Base-by-base conservation (phyloP, 1,140 invertebrate genomes). In the Scaptodrosophila lebanonensis region DNA sequence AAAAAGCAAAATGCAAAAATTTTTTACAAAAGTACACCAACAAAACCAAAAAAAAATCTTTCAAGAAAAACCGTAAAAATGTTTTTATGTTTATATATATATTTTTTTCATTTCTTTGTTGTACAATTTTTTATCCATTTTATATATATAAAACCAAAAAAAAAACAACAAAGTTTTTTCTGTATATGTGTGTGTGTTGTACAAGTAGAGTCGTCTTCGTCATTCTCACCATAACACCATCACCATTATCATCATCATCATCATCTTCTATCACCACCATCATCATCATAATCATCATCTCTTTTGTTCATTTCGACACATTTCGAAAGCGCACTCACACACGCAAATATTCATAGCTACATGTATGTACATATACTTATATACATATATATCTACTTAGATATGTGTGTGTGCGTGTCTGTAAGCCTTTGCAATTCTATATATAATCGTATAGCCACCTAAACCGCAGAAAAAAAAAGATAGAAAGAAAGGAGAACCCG, bases 21-120 rank as follows among this genome's bases (percentile, higher is more conserved):
- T 39, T 15, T 47, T 36, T 62, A 63, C 57, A 68, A 62, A 53
- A 54, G 38, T 56, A 61, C 54, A 66, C 51, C 56, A 65, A 68
- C 62, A 66, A 72, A 57, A 64, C 52, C 60, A 67, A 67, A 64
- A 65, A 65, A 72, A 69, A 62, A 76, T 51, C 60, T 60, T 54
- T 70, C 53, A 62, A 75, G n/a, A n/a, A n/a, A n/a, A n/a, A n/a
- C 17, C 13, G 17, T 40, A 40, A 52, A 27, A 52, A 52, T 39
- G 35, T 15, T 42, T 47, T 33, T 17, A 32, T 70, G 39, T 65
- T 33, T 38, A 47, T 63, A 15, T 61, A 51, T 20, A 25, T 49
- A 35, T 57, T 40, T 61, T 47, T 25, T 9, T 33, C 5, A 4
- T 33, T 33, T 33, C 12, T 33, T 33, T 33, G 8, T 33, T n/a